Conservation (phyloP, 35 echinoderm and acorn worm genomes). For the Ophioderma brevispina region DNA sequence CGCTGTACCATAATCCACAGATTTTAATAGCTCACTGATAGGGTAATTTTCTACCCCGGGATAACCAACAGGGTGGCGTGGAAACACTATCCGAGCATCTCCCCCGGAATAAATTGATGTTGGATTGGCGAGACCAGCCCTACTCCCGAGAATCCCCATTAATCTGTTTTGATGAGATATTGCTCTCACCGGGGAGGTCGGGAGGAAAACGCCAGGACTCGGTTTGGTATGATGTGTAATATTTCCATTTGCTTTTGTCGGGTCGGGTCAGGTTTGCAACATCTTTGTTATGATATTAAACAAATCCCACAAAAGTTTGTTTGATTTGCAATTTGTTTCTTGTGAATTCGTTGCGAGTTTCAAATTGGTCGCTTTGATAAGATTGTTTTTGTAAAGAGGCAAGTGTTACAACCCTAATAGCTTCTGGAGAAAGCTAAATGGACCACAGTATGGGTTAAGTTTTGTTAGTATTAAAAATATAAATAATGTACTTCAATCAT, state of each 20-base stretch:
- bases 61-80: not conserved
- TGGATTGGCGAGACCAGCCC: not conserved
- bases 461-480: too few species aligned
- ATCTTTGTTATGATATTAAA: slow-evolving; percentile 2
- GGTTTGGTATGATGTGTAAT: not conserved
- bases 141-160: not conserved
- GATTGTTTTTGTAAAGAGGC: not conserved
- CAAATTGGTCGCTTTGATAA: not conserved
- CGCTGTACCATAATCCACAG: not conserved
- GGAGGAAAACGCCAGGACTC: too few species aligned
- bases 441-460: too few species aligned
- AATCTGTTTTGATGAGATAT: not conserved
- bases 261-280: not conserved
- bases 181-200: not conserved
- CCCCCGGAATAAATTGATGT: not conserved
- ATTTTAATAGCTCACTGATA: not conserved
- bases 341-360: not conserved
- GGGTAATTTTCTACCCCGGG: not conserved
- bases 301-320: not conserved
- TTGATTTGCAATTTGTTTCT: slow-evolving; percentile 12
- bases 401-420: not conserved
- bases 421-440: not conserved
- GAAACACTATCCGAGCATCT: not conserved
- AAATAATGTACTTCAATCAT: too few species aligned
- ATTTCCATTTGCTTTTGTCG: not conserved